Evolutionary conservation across 2,888 invertebrate genomes (phyloP).

Genomic region (Mantis religiosa): DNA sequence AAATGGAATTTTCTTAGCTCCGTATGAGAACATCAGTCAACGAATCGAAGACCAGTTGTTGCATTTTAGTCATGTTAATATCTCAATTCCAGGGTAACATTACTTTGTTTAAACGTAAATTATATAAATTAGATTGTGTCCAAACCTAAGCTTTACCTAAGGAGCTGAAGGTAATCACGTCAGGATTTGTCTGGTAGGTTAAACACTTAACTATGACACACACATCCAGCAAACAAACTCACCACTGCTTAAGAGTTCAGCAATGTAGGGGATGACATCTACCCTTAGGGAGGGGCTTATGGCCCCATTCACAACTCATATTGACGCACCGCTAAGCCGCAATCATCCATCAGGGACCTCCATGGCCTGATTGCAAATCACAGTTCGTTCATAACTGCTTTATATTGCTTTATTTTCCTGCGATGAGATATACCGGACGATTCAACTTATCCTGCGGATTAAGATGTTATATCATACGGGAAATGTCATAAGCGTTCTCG

Average conservation of each 20-base stretch:
- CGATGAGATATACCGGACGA: background rate
- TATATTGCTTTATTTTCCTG: background rate
- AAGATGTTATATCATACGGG: too few relatives aligned
- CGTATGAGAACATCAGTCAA: too few relatives aligned
- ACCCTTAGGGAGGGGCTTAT: background rate
- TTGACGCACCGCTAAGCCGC: background rate
- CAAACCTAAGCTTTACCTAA: background rate
- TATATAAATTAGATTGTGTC: too few relatives aligned
- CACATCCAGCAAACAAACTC: background rate
- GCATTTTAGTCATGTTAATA: too few relatives aligned
- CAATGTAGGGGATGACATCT: background rate
- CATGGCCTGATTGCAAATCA: background rate
- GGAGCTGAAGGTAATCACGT: background rate
- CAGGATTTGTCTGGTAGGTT: background rate
- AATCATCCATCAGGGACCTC: background rate
- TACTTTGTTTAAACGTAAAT: too few relatives aligned
- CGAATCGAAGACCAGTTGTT: too few relatives aligned
- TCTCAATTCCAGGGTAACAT: too few relatives aligned
- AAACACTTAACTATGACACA: background rate
- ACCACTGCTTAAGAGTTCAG: background rate
- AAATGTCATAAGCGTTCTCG: too few relatives aligned
- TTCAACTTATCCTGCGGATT: too few relatives aligned
- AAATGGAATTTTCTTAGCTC: too few relatives aligned
- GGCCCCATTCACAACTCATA: background rate
- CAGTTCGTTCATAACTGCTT: background rate